Conservation (phyloP, 1,140 invertebrate species). For the Drosophila hydei region DNA sequence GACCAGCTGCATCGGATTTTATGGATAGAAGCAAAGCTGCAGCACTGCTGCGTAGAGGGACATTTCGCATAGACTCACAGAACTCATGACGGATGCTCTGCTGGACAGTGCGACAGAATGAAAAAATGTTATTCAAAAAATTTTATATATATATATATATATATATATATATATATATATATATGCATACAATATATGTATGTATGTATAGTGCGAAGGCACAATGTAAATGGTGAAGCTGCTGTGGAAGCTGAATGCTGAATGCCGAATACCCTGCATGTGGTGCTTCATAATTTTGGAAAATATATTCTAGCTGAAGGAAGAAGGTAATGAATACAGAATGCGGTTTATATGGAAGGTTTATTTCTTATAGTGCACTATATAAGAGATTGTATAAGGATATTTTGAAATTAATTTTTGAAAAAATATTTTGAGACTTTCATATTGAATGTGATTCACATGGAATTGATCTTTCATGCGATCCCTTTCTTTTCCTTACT, state of each 20-base stretch:
- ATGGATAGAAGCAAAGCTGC: not conserved
- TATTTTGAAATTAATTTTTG: too few species aligned
- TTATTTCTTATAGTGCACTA: too few species aligned
- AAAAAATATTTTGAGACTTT: too few species aligned
- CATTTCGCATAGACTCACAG: too few species aligned
- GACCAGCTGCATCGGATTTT: slow-evolving; percentile 44
- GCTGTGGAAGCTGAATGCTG: not conserved
- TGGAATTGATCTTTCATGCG: too few species aligned
- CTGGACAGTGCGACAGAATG: not conserved
- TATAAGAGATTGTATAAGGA: too few species aligned
- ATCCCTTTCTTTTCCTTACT: not conserved
- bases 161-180: slow-evolving; percentile 16
- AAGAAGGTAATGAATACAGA: not conserved
- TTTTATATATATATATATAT: slow-evolving; percentile 14
- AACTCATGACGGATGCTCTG: too few species aligned
- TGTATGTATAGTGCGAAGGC: not conserved
- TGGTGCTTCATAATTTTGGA: too few species aligned
- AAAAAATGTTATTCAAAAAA: slow-evolving; percentile 19
- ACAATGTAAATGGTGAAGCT: slow-evolving; percentile 15
- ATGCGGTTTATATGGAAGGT: not conserved
- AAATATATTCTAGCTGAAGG: too few species aligned
- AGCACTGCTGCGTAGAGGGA: slow-evolving; percentile 1
- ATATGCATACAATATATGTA: slow-evolving; percentile 24
- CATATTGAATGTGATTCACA: too few species aligned
- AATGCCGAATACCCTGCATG: slow-evolving; percentile 14